Evolutionary conservation across 2,113 vertebrate genomes (phyloP).

Genomic region (Heteronetta atricapilla): DNA sequence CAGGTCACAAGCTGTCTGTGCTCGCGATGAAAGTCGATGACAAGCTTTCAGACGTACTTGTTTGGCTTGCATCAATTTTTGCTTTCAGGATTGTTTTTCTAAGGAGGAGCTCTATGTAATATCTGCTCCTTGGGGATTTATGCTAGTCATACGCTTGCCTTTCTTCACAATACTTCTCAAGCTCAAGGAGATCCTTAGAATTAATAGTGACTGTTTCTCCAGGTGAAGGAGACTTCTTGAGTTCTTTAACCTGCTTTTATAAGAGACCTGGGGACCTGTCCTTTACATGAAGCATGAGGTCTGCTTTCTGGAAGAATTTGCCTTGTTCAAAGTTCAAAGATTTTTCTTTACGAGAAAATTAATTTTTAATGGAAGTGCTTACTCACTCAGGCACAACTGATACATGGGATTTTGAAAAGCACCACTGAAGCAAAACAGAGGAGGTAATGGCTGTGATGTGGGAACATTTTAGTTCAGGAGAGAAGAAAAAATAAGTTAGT

Average conservation of each 20-base stretch:
- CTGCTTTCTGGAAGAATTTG: not conserved
- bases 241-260: not conserved
- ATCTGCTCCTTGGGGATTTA: not conserved
- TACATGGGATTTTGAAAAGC: not conserved
- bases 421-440: not conserved
- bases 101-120: not conserved
- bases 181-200: not conserved
- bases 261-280: not conserved
- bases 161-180: not conserved
- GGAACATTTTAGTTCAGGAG: not conserved
- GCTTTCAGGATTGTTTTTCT: not conserved
- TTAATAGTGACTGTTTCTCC: not conserved
- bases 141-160: not conserved
- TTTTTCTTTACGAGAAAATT: not conserved
- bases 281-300: not conserved
- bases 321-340: not conserved
- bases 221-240: not conserved
- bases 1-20: constrained; percentile 36
- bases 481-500: not conserved
- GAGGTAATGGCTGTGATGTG: not conserved
- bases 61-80: not conserved
- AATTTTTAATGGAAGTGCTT: not conserved
- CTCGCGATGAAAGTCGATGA: not conserved
- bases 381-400: not conserved
- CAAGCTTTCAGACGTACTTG: not conserved